phyloP scores from a whole-genome alignment of 1,140 invertebrate species.

The Drosophila truncata region DNA sequence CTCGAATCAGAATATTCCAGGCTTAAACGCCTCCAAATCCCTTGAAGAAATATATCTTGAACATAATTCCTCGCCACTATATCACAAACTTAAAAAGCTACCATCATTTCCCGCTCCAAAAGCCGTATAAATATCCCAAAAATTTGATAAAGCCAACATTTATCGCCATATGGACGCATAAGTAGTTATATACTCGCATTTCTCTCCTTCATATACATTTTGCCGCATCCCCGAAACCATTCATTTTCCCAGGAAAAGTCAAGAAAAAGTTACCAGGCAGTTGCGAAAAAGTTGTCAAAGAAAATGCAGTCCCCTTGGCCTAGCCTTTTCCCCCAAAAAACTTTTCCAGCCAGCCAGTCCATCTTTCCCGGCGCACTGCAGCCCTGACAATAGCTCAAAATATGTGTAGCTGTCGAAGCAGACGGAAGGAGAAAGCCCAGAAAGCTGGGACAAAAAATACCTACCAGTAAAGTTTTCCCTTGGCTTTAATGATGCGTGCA shows the following conservation, averaged over 20 bases:
- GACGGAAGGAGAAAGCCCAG: background rate
- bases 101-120: background rate
- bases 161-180: constrained; percentile 32
- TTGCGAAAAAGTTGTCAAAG: constrained; percentile 64
- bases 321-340: background rate
- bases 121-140: constrained; percentile 39
- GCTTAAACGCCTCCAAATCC: background rate
- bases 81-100: background rate
- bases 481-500: constrained; percentile 75
- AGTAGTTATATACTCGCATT: constrained; percentile 41
- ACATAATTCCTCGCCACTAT: background rate
- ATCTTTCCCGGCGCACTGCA: constrained; percentile 19
- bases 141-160: constrained; percentile 59
- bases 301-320: constrained; percentile 32
- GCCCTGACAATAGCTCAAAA: constrained; percentile 70
- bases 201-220: constrained; percentile 20
- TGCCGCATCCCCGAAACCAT: constrained; percentile 34
- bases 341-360: constrained; percentile 25
- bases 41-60: background rate
- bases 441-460: constrained; percentile 30
- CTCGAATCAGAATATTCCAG: background rate
- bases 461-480: constrained; percentile 55
- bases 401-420: constrained; percentile 65
- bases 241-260: constrained; percentile 45
- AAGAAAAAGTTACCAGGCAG: constrained; percentile 34